Evolutionary conservation across 2,113 vertebrate species (phyloP), one percentile per base, ranked within the genome.

Genomic region (Etheostoma spectabile): DNA sequence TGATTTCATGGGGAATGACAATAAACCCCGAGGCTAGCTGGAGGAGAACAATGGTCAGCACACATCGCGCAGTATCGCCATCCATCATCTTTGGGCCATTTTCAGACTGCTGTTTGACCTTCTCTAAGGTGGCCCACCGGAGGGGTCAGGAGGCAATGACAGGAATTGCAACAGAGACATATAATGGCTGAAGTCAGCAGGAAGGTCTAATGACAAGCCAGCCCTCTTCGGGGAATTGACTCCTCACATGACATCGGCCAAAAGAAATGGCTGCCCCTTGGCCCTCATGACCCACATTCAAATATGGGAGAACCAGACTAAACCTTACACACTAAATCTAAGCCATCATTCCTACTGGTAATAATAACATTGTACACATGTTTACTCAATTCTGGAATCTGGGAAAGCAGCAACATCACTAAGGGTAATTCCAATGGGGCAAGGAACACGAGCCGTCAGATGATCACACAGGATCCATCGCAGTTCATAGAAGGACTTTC

Each of bases 101-200:
- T 42, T 79, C 51, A 27, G 73, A 87, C 82, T 86, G 30, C 70
- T n/a, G 59, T 51, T 60, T 68, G 77, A 84, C 89, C 78, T 88
- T 85, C 80, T 65, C 33, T 57, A 55, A 80, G 74, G 85, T 85
- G 38, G 14, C 53, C 38, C 78, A 67, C 77, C 72, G 45, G 66
- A 77, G 78, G 77, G 88, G 91, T 87, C 79, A 75, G 82, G 60
- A 82, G 70, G 33, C 45, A 59, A 77, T 84, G 75, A 82, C 74
- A 22, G 89, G 66, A 80, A 77, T 46, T 73, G 84, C 64, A 77
- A 75, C 51, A 6, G 56, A 86, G 79, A 42, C 21, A 33, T 78
- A 74, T 81, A 86, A 82, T 52, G 79, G 83, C 81, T 63, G 80
- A 88, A 85, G 83, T 83, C 79, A 86, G 85, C 90, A 85, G 79